phyloP scores from a whole-genome alignment of 2,113 vertebrate species.

The Embiotoca jacksoni region DNA sequence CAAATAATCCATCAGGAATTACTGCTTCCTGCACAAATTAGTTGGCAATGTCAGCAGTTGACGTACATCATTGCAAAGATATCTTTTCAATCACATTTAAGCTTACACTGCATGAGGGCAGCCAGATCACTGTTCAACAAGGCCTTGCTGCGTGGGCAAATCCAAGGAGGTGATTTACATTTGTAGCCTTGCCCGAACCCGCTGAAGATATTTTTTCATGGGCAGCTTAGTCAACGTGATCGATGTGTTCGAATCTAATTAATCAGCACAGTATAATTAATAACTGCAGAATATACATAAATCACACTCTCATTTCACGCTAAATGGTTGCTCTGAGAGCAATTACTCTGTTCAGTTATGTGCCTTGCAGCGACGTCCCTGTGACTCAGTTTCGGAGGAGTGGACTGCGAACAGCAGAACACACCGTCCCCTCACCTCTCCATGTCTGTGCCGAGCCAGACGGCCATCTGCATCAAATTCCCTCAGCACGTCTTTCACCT shows the following conservation, averaged over 20 bases:
- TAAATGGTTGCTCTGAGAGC: not conserved
- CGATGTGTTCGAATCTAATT: conserved; percentile 58
- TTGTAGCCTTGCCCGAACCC: conserved; percentile 30
- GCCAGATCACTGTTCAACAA: conserved; percentile 34
- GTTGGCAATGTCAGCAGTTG: conserved; percentile 10
- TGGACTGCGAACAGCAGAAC: conserved; percentile 36
- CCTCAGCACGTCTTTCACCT: conserved; percentile 92
- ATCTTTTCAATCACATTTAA: conserved; percentile 46
- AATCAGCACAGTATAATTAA: conserved; percentile 48
- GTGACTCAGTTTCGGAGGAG: conserved; percentile 23
- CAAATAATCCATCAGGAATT: conserved; percentile 13
- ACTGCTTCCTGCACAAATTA: conserved; percentile 29
- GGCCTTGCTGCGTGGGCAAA: conserved; percentile 66
- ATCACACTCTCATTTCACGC: conserved; percentile 38
- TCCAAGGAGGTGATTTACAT: conserved; percentile 68
- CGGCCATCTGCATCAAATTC: conserved; percentile 87
- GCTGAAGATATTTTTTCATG: conserved; percentile 38
- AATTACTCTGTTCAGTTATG: conserved; percentile 11
- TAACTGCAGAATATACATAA: conserved; percentile 29
- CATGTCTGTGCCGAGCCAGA: conserved; percentile 85
- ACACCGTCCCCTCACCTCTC: conserved; percentile 86
- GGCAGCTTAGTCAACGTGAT: conserved; percentile 63
- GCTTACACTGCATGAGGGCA: conserved; percentile 54
- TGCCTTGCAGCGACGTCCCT: conserved; percentile 2
- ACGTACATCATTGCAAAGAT: conserved; percentile 27